Evolutionary conservation across 1,140 invertebrate species (phyloP).

Genomic region (Galleria mellonella): DNA sequence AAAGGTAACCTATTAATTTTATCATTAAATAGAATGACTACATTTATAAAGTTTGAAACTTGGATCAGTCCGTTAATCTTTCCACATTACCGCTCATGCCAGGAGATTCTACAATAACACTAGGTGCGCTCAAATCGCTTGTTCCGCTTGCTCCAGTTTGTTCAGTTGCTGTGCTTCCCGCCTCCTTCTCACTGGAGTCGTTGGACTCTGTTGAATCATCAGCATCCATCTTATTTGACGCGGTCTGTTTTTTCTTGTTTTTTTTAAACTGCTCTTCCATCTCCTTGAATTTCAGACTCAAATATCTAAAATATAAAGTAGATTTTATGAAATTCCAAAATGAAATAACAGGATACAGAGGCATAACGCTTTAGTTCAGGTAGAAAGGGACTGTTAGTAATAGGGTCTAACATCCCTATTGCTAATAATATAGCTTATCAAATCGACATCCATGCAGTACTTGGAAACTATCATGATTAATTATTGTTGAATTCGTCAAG

Average conservation of each 20-base stretch:
- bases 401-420: no score
- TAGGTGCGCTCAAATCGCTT: constrained; percentile 19
- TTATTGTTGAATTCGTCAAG: no score
- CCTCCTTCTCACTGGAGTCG: constrained; percentile 10
- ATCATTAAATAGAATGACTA: no score
- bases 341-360: no score
- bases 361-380: no score
- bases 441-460: no score
- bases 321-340: not conserved
- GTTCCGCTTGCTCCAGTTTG: not conserved
- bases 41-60: no score
- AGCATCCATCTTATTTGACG: constrained; percentile 39
- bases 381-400: no score
- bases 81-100: constrained; percentile 58
- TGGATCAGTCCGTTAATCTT: constrained; percentile 35
- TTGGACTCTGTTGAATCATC: constrained; percentile 22
- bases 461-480: no score
- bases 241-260: constrained; percentile 57
- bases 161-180: not conserved
- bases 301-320: constrained; percentile 75
- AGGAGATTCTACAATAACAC: constrained; percentile 45
- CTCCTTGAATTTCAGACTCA: constrained; percentile 87
- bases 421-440: no score
- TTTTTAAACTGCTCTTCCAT: constrained; percentile 84
- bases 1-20: no score